Base-by-base conservation (phyloP, 2,797 vertebrate species). In the Lithobates pipiens region DNA sequence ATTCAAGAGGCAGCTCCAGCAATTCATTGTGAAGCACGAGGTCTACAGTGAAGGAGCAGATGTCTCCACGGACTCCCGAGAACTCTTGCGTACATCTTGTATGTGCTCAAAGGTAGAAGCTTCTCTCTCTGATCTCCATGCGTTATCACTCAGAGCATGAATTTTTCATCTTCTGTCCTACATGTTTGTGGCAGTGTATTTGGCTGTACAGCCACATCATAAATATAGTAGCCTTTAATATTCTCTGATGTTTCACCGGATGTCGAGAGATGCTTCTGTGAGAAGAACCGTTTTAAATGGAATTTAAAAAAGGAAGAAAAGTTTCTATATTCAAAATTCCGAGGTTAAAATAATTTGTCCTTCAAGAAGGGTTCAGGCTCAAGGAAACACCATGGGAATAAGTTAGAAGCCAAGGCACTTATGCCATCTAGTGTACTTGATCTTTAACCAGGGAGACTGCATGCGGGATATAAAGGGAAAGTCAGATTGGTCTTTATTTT, bases 121-220 rank as follows among this genome's bases (percentile, higher is more conserved):
- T 70, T 80, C 61, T 44, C 61, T 68, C 77, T 85, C 77, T 85
- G 72, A 80, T 85, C 78, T 80, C 72, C 77, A 81, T 81, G 71
- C 65, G 74, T 85, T 46, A 74, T 79, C 71, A 74, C 67, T 68
- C 46, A 68, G n/a, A 76, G 63, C 46, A 85, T 76, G 42, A 73
- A 85, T 85, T 69, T 76, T 81, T 76, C 78, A 80, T 85, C 34
- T 16, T 74, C 65, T 71, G 50, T 72, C 42, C 77, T 50, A 75
- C 77, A 80, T 67, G 25, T 73, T 67, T 65, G 44, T 80, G 70
- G 57, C 78, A 76, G 25, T 36, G 76, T 80, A 70, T 73, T 73
- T 46, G 70, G 68, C 69, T 23, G 77, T 39, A 68, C 39, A 50
- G 39, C 39, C 46, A 39, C 42, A 16, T 39, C 18, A 61, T 70